Evolutionary conservation across 2,888 invertebrate genomes (phyloP), one percentile per base, ranked within the genome.

Genomic region (Nephrocerus scutellatus): DNA sequence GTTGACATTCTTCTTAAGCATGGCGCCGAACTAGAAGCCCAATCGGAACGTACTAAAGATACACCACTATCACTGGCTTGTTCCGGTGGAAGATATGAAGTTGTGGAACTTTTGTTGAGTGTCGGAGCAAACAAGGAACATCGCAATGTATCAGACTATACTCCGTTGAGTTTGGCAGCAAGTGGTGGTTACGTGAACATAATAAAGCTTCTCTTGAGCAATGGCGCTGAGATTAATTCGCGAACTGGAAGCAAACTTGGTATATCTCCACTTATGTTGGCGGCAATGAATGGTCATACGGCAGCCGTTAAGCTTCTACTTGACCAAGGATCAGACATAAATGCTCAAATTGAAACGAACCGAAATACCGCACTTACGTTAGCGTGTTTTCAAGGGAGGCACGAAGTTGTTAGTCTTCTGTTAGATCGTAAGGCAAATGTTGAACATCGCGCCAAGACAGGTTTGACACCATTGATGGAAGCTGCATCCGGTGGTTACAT

Each of bases 331-430:
- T 93, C 93, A 57, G 98, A 98, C 68, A 98, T 98, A 57, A 98
- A 98, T 74, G 97, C 98, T 50, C 93, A 93, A 74, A 98, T 98
- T 56, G 98, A 98, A 73, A 98, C 98, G 26, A 98, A 98, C 70
- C 77, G 96, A 41, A 98, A 98, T 70, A 98, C 98, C 18, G 98
- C 98, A 19, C 75, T 98, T 52, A 98, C 97, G 23, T 77, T 99
- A 53, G 98, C 98, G 23, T 97, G 97, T 71, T 97, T 98, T 72
- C 97, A 97, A 79, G 97, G 98, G 51, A 79, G 97, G 26, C 93
- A 96, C 68, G 98, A 98, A 68, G 98, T 98, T 32, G 98, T 98
- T 35, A 90, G 91, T 65, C 76, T 98, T 38, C 74, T 98, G 39
- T 77, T 99, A 10, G 95, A 97, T 69, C 80, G 95, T 50, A 90